Base-by-base conservation (phyloP, 2,888 invertebrate genomes). In the Drosophila flavopinicola region DNA sequence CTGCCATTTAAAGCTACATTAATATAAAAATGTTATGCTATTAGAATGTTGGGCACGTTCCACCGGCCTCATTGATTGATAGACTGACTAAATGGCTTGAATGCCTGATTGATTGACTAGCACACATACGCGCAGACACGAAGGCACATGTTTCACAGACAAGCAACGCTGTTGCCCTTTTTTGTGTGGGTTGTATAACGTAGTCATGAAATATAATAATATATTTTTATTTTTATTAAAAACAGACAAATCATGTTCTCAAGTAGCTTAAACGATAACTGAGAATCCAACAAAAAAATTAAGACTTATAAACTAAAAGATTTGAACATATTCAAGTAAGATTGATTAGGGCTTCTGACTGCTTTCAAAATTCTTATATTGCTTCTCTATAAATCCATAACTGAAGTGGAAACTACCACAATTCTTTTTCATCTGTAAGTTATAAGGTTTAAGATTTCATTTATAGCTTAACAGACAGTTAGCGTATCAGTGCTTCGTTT, bases 71-170 rank as follows among this genome's bases (percentile, higher is more conserved):
- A 71, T 75, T 82, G 80, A 85, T 85, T 82, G 80, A 82, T 82
- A 64, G 82, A 82, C 83, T 82, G 78, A 80, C 80, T 84, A 84
- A 80, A 82, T 84, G 78, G 79, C 82, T 69, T 65, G 83, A 85
- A 82, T 85, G 75, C 54, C 79, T 75, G 80, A 82, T 85, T 82
- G 80, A 82, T 82, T 82, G 85, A 82, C 80, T 82, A 56, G 27
- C 79, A 54, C 61, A 47, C 54, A 63, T 42, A 65, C 42, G 63
- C 35, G 51, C 63, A 35, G 52, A 66, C 42, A 67, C 35, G 51
- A 48, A 68, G 64, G 33, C 59, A 58, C 68, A 67, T 57, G 52
- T 42, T 35, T 11, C 27, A 35, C 47, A 54, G 32, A 17, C 49
- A 25, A 23, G 13, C 13, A 13, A 37, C 9, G 23, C 32, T 24